These are phyloP conservation scores for Pararge aegeria DNA, from an alignment of 1,140 invertebrate species.

Conservation along the genomic window DNA sequence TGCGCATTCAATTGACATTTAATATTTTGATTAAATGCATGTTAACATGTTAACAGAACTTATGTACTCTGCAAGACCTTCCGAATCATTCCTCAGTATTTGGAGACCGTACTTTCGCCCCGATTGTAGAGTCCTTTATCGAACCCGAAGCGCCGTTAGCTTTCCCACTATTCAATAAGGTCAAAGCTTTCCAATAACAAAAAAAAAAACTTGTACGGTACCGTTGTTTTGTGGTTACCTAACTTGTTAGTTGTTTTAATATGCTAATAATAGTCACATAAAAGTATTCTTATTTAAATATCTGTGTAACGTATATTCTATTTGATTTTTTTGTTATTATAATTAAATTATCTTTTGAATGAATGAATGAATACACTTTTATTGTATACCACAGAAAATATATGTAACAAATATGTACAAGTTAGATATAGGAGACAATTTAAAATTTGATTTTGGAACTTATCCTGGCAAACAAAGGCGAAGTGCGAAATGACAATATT, in stretches of 20 bases:
- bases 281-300: not conserved
- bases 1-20: too few relatives aligned
- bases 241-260: not conserved
- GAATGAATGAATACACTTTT: too few relatives aligned
- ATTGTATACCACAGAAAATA: too few relatives aligned
- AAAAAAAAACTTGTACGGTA: not conserved
- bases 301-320: not conserved
- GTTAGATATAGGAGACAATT: too few relatives aligned
- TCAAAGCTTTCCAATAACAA: constrained; percentile 3
- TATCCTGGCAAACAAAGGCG: too few relatives aligned
- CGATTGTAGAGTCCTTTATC: constrained; percentile 21
- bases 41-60: too few relatives aligned
- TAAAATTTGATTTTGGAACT: too few relatives aligned
- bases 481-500: too few relatives aligned
- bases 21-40: too few relatives aligned
- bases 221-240: not conserved
- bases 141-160: constrained; percentile 12
- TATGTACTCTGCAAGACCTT: not conserved
- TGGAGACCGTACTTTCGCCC: not conserved
- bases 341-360: too few relatives aligned
- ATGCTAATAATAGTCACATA: not conserved
- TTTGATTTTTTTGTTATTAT: too few relatives aligned
- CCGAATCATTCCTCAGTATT: not conserved
- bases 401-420: too few relatives aligned
- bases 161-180: constrained; percentile 14